Evolutionary conservation across 2,797 vertebrate genomes (phyloP).

Genomic region (Diplodus puntazzo): DNA sequence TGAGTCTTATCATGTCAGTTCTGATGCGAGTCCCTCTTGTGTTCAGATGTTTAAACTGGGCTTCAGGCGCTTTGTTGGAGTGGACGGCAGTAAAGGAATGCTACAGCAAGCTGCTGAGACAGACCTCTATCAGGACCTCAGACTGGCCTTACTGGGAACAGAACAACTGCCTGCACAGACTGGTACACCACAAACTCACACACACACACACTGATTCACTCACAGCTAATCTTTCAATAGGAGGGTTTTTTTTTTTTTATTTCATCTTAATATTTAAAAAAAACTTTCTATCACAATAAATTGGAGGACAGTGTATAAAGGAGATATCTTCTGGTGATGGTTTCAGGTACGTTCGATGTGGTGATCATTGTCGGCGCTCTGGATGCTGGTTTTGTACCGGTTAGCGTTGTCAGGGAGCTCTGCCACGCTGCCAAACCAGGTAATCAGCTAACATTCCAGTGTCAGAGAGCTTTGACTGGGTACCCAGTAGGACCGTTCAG

Average conservation of each 20-base stretch:
- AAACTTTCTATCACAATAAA: too few species aligned
- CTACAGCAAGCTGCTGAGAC: conserved; percentile 24
- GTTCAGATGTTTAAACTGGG: conserved; percentile 17
- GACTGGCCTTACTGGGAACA: conserved; percentile 50
- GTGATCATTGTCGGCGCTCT: conserved; percentile 23
- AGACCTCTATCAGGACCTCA: conserved; percentile 39
- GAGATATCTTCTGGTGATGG: neutral
- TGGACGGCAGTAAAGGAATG: conserved; percentile 58
- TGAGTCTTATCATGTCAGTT: too few species aligned
- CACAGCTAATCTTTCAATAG: too few species aligned
- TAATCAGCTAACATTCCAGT: neutral
- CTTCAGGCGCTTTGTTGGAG: conserved; percentile 59
- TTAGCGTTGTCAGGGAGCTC: conserved; percentile 52
- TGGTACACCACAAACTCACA: conserved; percentile 8
- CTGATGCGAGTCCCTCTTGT: too few species aligned
- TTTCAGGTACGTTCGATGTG: conserved; percentile 39
- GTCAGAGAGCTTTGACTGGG: too few species aligned
- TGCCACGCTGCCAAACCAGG: conserved; percentile 43
- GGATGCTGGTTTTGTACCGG: conserved; percentile 16
- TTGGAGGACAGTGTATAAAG: too few species aligned
- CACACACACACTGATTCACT: too few species aligned
- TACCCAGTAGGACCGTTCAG: too few species aligned
- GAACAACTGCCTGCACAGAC: conserved; percentile 41
- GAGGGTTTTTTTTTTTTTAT: too few species aligned
- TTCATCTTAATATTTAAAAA: too few species aligned